Evolutionary conservation across 1,140 invertebrate species (phyloP).

Genomic region (Dendrolimus kikuchii): DNA sequence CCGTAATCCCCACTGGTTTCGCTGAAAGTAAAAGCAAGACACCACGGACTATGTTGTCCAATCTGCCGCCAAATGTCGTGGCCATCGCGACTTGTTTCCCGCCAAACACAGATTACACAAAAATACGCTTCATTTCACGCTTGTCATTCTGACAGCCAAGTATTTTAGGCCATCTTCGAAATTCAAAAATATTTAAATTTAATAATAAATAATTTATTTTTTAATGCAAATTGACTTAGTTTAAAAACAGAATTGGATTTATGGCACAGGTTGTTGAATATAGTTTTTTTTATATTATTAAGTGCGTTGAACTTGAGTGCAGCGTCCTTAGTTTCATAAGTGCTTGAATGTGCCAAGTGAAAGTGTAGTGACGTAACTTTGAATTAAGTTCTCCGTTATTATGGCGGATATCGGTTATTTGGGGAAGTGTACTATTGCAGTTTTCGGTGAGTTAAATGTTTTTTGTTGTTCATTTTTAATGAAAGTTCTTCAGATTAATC

Average conservation of each 20-base stretch:
- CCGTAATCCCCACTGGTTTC: conserved; percentile 50
- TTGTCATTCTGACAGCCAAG: too few species aligned
- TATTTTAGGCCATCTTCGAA: too few species aligned
- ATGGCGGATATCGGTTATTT: conserved; percentile 50
- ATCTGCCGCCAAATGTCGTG: too few species aligned
- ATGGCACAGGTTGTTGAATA: neutral
- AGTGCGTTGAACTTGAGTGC: conserved; percentile 55
- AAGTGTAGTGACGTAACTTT: conserved; percentile 61
- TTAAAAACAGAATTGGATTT: too few species aligned
- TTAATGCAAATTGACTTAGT: too few species aligned
- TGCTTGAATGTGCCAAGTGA: conserved; percentile 57
- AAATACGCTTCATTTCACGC: too few species aligned
- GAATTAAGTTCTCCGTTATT: conserved; percentile 48
- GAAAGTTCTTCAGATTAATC: too few species aligned
- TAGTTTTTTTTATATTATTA: conserved; percentile 24
- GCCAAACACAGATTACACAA: conserved; percentile 24
- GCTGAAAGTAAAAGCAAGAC: conserved; percentile 59
- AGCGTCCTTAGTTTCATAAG: conserved; percentile 53
- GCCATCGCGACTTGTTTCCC: conserved; percentile 14
- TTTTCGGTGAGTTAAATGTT: conserved; percentile 17
- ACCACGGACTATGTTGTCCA: too few species aligned
- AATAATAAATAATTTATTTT: too few species aligned
- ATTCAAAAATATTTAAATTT: too few species aligned
- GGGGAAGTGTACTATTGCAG: conserved; percentile 44
- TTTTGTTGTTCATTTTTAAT: too few species aligned